These are phyloP conservation scores for Natator depressus DNA, from an alignment of 2,113 vertebrate genomes.

Conservation along the genomic window DNA sequence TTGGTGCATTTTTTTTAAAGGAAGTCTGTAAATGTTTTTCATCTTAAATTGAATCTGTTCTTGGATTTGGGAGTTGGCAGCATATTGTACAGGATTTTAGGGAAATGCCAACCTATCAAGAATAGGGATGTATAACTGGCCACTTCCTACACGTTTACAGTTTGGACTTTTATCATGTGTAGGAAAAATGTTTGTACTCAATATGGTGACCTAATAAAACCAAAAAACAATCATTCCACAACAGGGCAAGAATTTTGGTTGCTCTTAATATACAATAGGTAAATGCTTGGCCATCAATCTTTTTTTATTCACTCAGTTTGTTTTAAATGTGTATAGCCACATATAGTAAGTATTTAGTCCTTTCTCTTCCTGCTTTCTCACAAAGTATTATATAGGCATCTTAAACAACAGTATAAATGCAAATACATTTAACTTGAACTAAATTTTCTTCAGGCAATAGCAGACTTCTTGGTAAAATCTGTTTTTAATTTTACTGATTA, in stretches of 20 bases:
- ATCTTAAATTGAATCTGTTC: neutral
- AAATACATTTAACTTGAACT: neutral
- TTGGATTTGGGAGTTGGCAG: neutral
- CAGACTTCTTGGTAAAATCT: neutral
- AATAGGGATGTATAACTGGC: neutral
- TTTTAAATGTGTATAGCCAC: neutral
- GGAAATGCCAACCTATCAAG: neutral
- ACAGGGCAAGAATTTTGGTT: neutral
- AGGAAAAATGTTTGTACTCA: neutral
- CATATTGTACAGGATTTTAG: neutral
- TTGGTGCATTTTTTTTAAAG: neutral
- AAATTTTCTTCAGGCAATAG: neutral
- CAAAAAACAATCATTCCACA: neutral
- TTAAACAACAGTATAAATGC: neutral
- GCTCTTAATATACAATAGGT: neutral
- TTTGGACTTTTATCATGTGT: neutral
- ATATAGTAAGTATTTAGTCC: neutral
- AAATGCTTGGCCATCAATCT: neutral
- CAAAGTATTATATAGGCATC: neutral
- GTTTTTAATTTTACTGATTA: constrained; percentile 47
- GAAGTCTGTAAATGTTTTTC: neutral
- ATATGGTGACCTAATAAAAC: neutral
- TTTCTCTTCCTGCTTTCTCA: neutral
- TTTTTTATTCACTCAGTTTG: neutral
- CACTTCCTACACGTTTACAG: neutral